phyloP scores from a whole-genome alignment of 2,888 invertebrate species.

The Acanthosoma haemorrhoidale region DNA sequence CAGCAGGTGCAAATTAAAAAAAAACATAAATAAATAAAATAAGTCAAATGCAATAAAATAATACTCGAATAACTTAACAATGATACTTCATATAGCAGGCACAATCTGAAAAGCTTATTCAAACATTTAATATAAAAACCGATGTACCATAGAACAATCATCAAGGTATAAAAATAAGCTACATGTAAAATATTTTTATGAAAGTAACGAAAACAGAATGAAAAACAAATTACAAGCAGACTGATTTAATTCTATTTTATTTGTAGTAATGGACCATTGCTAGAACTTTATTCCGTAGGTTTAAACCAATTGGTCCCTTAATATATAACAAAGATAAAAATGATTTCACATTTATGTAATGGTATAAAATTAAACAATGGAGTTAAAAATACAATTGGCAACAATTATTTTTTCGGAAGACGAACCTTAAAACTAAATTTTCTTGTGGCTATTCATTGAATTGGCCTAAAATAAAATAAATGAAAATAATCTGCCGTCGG shows the following conservation, averaged over 20 bases:
- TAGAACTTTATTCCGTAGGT: not conserved
- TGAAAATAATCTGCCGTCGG: not conserved
- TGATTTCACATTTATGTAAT: not conserved
- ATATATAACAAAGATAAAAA: constrained; percentile 10
- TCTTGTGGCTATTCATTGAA: constrained; percentile 16
- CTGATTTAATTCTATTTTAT: not conserved
- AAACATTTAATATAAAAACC: not conserved
- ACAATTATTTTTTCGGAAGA: constrained; percentile 15
- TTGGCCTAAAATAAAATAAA: not conserved
- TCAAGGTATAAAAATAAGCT: constrained; percentile 22
- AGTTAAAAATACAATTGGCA: constrained; percentile 22
- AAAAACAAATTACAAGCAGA: not conserved
- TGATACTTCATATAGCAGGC: constrained; percentile 9
- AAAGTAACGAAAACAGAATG: not conserved
- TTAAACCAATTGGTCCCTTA: constrained; percentile 17
- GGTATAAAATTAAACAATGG: constrained; percentile 14
- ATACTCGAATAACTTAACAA: constrained; percentile 7
- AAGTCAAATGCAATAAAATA: not conserved
- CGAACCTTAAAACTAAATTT: constrained; percentile 9
- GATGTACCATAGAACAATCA: not conserved
- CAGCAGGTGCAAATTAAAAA: not conserved
- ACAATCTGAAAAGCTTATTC: constrained; percentile 1
- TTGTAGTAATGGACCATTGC: constrained; percentile 8
- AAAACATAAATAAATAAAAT: not conserved
- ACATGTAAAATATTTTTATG: not conserved